Evolutionary conservation across 2,888 invertebrate species (phyloP).

Genomic region (Cheilosia soror): DNA sequence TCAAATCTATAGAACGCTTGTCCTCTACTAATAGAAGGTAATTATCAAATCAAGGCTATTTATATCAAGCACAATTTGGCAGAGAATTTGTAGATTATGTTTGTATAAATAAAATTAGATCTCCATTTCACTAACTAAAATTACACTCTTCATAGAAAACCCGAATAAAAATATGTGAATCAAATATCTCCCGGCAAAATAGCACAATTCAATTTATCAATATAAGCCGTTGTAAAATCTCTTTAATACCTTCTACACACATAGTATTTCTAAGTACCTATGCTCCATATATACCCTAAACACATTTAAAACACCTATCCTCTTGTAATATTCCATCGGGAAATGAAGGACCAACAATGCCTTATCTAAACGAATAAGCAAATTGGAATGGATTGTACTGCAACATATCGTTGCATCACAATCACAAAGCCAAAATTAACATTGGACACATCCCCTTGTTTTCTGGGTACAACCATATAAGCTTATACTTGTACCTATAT

Average conservation of each 20-base stretch:
- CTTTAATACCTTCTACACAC: slow-evolving; percentile 17
- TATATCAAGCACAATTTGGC: no score
- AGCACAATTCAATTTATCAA: background rate
- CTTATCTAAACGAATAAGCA: slow-evolving; percentile 50
- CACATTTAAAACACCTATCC: slow-evolving; percentile 13
- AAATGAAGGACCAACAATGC: slow-evolving; percentile 37
- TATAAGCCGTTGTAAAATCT: slow-evolving; percentile 12
- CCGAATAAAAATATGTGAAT: background rate
- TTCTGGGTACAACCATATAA: slow-evolving; percentile 10
- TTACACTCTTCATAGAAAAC: no score
- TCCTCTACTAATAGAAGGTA: no score
- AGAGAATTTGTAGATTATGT: no score
- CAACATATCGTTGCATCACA: slow-evolving; percentile 48
- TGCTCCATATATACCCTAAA: slow-evolving; percentile 1
- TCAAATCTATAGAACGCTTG: no score
- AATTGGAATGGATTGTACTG: slow-evolving; percentile 60
- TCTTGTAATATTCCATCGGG: slow-evolving; percentile 20
- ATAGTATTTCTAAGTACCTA: background rate
- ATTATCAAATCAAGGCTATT: no score
- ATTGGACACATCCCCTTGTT: slow-evolving; percentile 57
- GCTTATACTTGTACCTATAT: background rate
- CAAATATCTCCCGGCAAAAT: background rate
- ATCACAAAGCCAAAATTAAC: slow-evolving; percentile 59
- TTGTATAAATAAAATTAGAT: no score
- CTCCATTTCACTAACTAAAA: no score